phyloP scores from a whole-genome alignment of 1,140 invertebrate species.

The Homalodisca vitripennis region DNA sequence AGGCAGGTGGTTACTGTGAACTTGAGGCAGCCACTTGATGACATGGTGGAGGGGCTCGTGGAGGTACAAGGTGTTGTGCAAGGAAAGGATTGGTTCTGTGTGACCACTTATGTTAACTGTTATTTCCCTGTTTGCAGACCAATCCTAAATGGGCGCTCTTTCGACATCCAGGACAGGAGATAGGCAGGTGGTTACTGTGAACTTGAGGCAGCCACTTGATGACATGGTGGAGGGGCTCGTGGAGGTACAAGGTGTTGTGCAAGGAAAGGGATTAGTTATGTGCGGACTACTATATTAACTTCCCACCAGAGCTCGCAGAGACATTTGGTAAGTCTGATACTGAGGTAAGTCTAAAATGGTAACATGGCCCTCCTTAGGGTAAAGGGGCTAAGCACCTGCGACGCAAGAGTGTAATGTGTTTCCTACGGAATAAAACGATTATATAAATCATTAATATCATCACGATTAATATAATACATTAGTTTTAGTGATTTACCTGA shows the following conservation, averaged over 20 bases:
- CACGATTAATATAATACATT: not conserved
- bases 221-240: conserved; percentile 40
- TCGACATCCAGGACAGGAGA: too few species aligned
- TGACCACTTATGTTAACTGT: conserved; percentile 35
- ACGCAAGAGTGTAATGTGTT: not conserved
- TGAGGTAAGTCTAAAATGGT: not conserved
- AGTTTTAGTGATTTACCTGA: too few species aligned
- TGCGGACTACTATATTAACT: too few species aligned
- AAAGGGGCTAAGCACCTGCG: not conserved
- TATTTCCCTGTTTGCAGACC: too few species aligned
- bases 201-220: too few species aligned
- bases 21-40: too few species aligned
- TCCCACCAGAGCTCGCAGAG: conserved; percentile 34
- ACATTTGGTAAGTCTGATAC: conserved; percentile 38
- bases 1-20: conserved; percentile 31
- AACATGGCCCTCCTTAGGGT: not conserved
- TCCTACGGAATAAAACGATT: not conserved
- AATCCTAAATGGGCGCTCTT: too few species aligned
- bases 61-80: conserved; percentile 40
- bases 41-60: conserved; percentile 40
- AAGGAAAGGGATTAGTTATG: conserved; percentile 39
- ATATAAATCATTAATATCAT: not conserved
- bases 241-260: conserved; percentile 39
- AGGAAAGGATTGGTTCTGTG: conserved; percentile 38
- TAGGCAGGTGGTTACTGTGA: conserved; percentile 30